Conservation (phyloP, 2,888 invertebrate genomes). For the Periphyllus acericola region DNA sequence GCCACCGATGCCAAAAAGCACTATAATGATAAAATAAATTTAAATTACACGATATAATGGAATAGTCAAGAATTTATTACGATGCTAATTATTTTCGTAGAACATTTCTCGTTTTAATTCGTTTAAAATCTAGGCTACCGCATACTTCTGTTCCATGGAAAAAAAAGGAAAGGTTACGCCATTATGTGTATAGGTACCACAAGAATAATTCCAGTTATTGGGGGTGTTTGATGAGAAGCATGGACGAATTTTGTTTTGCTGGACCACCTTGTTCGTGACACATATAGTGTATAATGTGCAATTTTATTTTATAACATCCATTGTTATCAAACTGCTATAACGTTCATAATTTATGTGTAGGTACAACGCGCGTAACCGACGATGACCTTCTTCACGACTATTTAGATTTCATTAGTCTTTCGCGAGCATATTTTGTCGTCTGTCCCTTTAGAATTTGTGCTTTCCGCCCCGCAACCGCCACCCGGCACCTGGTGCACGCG, state of each 20-base stretch:
- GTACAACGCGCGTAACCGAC: neutral
- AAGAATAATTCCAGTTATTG: neutral
- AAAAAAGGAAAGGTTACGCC: too few species aligned
- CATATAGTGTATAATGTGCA: neutral
- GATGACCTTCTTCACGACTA: slow-evolving; percentile 9
- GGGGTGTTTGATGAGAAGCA: neutral
- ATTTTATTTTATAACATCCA: neutral
- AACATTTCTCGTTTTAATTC: neutral
- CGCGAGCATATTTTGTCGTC: neutral
- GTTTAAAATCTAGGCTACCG: too few species aligned
- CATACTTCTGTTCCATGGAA: too few species aligned
- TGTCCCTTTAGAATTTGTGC: neutral
- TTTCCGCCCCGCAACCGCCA: neutral
- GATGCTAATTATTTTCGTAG: neutral
- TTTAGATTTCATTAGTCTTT: neutral
- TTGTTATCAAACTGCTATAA: neutral
- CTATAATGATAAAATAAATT: neutral
- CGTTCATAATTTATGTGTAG: neutral
- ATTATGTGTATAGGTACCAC: neutral
- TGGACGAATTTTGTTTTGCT: neutral
- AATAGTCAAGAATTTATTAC: neutral
- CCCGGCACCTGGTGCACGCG: too few species aligned
- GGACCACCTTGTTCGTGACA: neutral
- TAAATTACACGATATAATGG: neutral
- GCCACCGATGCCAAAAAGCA: neutral